Conservation (phyloP, 2,113 vertebrate species). For the Cichladusa arquata region DNA sequence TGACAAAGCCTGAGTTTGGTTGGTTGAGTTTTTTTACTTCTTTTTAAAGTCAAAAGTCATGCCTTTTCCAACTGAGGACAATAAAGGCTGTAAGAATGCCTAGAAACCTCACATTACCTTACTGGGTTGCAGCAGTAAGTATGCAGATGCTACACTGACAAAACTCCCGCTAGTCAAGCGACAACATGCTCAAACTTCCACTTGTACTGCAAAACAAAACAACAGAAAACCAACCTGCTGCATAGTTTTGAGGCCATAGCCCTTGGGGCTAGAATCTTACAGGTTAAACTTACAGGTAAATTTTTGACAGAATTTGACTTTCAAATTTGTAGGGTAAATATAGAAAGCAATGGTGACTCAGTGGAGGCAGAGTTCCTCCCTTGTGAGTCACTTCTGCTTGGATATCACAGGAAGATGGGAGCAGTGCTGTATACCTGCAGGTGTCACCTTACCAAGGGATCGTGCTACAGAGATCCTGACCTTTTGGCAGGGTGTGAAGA, state of each 20-base stretch:
- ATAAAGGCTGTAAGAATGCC: background rate
- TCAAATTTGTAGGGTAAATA: background rate
- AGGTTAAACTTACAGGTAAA: background rate
- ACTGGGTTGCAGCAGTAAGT: background rate
- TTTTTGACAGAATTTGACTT: constrained; percentile 25
- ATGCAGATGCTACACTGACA: rapidly evolving
- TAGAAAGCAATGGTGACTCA: constrained; percentile 4
- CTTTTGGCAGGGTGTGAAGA: background rate
- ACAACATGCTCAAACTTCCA: background rate
- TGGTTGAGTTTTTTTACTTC: background rate
- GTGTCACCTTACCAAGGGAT: background rate
- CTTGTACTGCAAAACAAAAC: background rate
- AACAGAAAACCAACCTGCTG: background rate
- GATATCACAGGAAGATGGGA: background rate
- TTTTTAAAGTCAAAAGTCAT: constrained; percentile 32
- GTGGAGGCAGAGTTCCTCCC: background rate
- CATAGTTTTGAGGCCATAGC: background rate
- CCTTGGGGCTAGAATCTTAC: background rate
- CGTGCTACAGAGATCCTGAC: background rate
- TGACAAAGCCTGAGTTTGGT: background rate
- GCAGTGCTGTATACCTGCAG: background rate
- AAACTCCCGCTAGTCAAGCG: background rate
- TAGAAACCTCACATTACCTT: background rate
- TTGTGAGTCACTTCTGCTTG: background rate
- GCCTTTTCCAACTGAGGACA: background rate